Percentiles rank a stretch among this genome's conserved stretches.
phyloP scores from a whole-genome alignment of 2,888 invertebrate genomes.

The Tenthredo amoena region DNA sequence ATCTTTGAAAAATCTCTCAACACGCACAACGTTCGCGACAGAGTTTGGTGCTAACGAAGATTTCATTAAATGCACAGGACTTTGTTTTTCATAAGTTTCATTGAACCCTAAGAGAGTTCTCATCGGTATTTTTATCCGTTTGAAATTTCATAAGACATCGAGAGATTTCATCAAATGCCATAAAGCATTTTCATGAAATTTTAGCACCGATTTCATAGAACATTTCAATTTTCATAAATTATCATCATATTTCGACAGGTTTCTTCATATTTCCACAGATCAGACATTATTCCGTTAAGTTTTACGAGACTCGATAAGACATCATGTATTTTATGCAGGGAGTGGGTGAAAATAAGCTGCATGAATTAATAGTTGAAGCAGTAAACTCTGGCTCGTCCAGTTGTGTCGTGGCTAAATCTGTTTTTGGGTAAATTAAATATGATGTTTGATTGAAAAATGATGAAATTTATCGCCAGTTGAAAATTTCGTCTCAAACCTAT shows the following conservation, averaged over 20 bases:
- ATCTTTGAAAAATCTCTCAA: neutral
- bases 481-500: neutral
- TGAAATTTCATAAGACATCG: neutral
- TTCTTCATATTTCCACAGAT: too few relatives aligned
- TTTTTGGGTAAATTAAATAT: neutral
- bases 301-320: too few relatives aligned
- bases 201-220: too few relatives aligned
- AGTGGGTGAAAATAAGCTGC: neutral
- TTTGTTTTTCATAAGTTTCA: neutral
- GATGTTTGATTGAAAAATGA: neutral
- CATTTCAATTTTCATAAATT: neutral
- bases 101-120: neutral
- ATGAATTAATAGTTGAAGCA: neutral
- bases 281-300: too few relatives aligned
- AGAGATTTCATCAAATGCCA: neutral
- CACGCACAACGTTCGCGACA: neutral
- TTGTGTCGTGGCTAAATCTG: neutral
- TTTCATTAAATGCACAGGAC: neutral
- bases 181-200: neutral
- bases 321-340: neutral
- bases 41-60: neutral
- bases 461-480: neutral
- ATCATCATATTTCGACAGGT: neutral
- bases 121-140: too few relatives aligned
- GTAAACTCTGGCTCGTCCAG: neutral